Percentiles rank a stretch among this genome's conserved stretches.
phyloP scores from a whole-genome alignment of 1,140 invertebrate species.

The Tetramorium alpestre region DNA sequence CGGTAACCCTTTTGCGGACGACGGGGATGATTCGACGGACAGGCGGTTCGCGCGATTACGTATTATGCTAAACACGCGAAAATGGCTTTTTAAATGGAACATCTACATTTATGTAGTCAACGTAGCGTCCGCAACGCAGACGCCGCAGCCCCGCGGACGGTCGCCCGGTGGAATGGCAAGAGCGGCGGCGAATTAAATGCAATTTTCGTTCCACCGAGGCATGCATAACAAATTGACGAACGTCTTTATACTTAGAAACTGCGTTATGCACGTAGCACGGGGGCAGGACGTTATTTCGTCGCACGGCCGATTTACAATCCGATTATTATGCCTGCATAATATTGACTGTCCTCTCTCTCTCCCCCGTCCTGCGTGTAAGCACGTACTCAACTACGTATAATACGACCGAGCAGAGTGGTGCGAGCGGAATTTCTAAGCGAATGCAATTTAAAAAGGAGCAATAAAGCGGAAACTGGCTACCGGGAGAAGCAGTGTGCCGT shows the following conservation, averaged over 20 bases:
- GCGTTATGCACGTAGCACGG: slow-evolving; percentile 71
- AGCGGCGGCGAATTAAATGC: slow-evolving; percentile 80
- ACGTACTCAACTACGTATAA: slow-evolving; percentile 69
- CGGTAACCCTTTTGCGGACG: slow-evolving; percentile 36
- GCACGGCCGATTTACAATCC: slow-evolving; percentile 80
- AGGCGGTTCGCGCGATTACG: slow-evolving; percentile 73
- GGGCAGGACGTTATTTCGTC: slow-evolving; percentile 70
- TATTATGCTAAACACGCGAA: slow-evolving; percentile 85
- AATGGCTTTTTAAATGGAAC: slow-evolving; percentile 85
- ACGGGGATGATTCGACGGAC: slow-evolving; percentile 61
- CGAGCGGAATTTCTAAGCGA: slow-evolving; percentile 65
- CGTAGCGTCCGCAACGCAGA: background rate
- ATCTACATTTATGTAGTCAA: slow-evolving; percentile 82
- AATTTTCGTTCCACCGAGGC: slow-evolving; percentile 82
- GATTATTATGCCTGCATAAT: slow-evolving; percentile 83
- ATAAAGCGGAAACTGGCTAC: slow-evolving; percentile 49
- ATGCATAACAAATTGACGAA: slow-evolving; percentile 84
- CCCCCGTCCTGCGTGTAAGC: slow-evolving; percentile 35
- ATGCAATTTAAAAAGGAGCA: slow-evolving; percentile 56
- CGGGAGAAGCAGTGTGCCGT: background rate
- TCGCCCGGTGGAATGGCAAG: slow-evolving; percentile 59
- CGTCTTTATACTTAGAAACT: slow-evolving; percentile 77
- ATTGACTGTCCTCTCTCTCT: slow-evolving; percentile 24
- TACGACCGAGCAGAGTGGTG: slow-evolving; percentile 61
- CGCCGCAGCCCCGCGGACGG: background rate